Evolutionary conservation across 2,888 invertebrate genomes (phyloP), one percentile per base, ranked within the genome.

Genomic region (Stegophylla sp.): DNA sequence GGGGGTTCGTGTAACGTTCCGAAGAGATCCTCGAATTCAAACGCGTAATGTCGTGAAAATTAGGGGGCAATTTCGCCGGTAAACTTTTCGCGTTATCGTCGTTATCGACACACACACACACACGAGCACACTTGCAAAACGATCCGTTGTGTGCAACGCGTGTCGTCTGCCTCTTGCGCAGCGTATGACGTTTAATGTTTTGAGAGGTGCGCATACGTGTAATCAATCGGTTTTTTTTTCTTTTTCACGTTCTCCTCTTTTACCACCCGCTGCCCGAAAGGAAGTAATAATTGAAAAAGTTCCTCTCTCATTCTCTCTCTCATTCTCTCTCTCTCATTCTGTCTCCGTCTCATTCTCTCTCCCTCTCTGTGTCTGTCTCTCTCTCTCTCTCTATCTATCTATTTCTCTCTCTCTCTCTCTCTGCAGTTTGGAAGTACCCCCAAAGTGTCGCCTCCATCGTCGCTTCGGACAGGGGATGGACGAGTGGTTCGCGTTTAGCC

Each of bases 261-360:
- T 0, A 9, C 20, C 0, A 41, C 28, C 15, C 12, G 26, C 34
- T 13, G 20, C 17, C n/a, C 13, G 20, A 56, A n/a, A 56, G 17
- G 43, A 56, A 43, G 20, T 56, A 43, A 76, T 76, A 76, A 76
- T 76, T 76, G 76, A 76, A 76, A 76, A 76, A 76, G 76, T 76
- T 76, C 26, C 34, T 34, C 34, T 34, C 7, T 34, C 4, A 5
- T 34, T 34, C 34, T 34, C 34, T 34, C 4, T 34, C 34, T 34
- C 34, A n/a, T n/a, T n/a, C n/a, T n/a, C n/a, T n/a, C 34, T 34
- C 34, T 34, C 7, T 34, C 4, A 5, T 34, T 34, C 34, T 34
- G 76, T 76, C 66, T n/a, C 34, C 7, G 4, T 34, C 7, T 34
- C 4, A 5, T 34, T 34, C 34, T 34, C 34, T 34, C 4, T 34